Evolutionary conservation across 2,797 vertebrate genomes (phyloP), one percentile per base, ranked within the genome.

Genomic region (Salmo trutta): DNA sequence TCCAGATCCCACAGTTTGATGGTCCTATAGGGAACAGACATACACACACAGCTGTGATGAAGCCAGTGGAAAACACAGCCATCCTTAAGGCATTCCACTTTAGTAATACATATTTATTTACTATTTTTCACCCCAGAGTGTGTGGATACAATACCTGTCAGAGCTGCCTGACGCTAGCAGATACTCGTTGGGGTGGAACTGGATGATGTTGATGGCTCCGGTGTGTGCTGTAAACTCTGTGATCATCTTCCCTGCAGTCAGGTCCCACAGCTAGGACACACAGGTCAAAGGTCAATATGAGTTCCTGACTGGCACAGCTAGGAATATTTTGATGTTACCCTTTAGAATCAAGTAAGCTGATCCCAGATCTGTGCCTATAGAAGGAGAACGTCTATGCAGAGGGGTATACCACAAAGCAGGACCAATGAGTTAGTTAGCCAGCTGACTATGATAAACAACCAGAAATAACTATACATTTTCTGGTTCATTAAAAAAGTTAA

Each of bases 121-220:
- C 5, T 0, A n/a, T n/a, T 21, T 59, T 19, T n/a, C 53, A 56
- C 53, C 12, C 27, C 3, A 1, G n/a, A 5, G 47, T 15, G 15
- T 29, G 24, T 8, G 19, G 21, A 64, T 64, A 27, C 21, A 7
- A 12, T 88, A 99, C 97, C 96, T 95, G 95, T 99, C 98, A 1
- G 95, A 93, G 88, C 98, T 98, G 79, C 97, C 97, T 0, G 97
- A 97, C 0, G 97, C 98, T 90, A 99, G 89, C 81, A 99, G 95
- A 86, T 99, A 99, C 89, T 99, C 98, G 3, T 96, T 98, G 75
- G 98, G 98, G 84, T 99, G 97, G 77, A 99, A 99, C 86, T 99
- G 97, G 31, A 99, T 93, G 31, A 95, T 86, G 0, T 92, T 96
- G 77, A 99, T 97, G 5, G 97, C 94, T 12, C 95, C 97, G 0